Conservation (phyloP, 2,888 invertebrate species). For the Lobophora halterata region DNA sequence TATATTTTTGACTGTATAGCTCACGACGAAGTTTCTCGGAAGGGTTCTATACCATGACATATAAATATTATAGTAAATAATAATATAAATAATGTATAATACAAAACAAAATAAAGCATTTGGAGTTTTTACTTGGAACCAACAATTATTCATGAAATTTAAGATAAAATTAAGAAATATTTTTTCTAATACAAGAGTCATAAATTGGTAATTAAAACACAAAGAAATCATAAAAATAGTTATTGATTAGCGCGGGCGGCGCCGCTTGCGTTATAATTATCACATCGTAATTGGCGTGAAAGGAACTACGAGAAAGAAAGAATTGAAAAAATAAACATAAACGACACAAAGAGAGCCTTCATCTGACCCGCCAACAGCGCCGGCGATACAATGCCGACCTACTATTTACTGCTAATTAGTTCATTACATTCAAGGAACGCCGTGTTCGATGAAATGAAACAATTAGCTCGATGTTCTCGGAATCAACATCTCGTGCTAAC, state of each 20-base stretch:
- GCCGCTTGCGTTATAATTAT: conserved; percentile 53
- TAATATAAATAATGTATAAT: too few species aligned
- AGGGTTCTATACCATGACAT: conserved; percentile 18
- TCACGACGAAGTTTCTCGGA: conserved; percentile 26
- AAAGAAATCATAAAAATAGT: conserved; percentile 38
- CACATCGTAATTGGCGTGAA: conserved; percentile 57
- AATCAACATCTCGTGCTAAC: conserved; percentile 38
- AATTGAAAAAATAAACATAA: conserved; percentile 69
- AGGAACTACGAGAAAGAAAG: conserved; percentile 51
- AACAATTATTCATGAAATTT: too few species aligned
- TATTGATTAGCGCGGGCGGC: conserved; percentile 41
- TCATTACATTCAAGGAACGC: conserved; percentile 59
- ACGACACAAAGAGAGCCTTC: conserved; percentile 67
- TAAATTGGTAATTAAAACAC: conserved; percentile 18
- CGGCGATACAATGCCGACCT: conserved; percentile 60
- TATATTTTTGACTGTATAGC: conserved; percentile 48
- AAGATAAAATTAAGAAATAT: neutral
- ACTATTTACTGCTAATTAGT: conserved; percentile 69
- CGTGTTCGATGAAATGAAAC: conserved; percentile 53
- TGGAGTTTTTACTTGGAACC: too few species aligned
- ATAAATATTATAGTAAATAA: too few species aligned
- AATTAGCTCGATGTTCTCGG: conserved; percentile 44
- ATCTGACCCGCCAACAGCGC: conserved; percentile 50
- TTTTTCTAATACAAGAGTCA: neutral
- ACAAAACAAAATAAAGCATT: too few species aligned